Evolutionary conservation across 30 jellyfish, hydroid and myxozoan species (phyloP), one percentile per base, ranked within the genome.

Genomic region (Aurelia aurita): DNA sequence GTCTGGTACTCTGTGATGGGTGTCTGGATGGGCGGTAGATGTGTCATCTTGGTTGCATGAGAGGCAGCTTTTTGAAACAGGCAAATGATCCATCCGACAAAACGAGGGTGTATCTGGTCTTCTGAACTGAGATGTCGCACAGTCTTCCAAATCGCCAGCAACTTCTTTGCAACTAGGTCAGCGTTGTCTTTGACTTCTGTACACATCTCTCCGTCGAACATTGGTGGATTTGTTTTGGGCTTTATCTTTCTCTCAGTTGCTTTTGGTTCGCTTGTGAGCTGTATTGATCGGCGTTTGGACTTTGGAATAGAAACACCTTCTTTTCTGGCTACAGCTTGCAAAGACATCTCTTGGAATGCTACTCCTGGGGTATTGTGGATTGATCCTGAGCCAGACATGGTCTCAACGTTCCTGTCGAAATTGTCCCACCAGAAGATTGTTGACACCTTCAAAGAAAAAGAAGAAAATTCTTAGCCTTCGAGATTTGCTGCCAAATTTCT

Each of bases 331-430:
- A 77, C 57, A 25, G 65, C 0, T n/a, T 21, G 64, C 27, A 10
- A 49, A 18, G 85, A 80, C 16, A 63, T 74, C 28, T 46, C 90
- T 53, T 80, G 90, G 39, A 64, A 80, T 18, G 84, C 74, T 26
- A 62, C 29, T 59, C 90, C 84, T 22, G 51, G 90, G 13, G 83
- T 80, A 3, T 72, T 80, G 90, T 80, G 84, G 29, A 62, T 18
- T 29, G 77, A 53, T 23, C 87, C 87, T 75, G 58, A 64, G 14
- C 34, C 46, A 35, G 22, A 53, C 46, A 53, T 77, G 26, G 54
- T 10, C 22, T 13, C 13, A 19, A 13, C 55, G 29, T 10, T 13
- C 12, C n/a, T 22, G 19, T 19, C 55, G 78, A 19, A 66, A 9
- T 9, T 28, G 9, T 21, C 61, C 61, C 61, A 49, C 61, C 61